Evolutionary conservation across 2,888 invertebrate species (phyloP).

Genomic region (Phragmatobia fuliginosa): DNA sequence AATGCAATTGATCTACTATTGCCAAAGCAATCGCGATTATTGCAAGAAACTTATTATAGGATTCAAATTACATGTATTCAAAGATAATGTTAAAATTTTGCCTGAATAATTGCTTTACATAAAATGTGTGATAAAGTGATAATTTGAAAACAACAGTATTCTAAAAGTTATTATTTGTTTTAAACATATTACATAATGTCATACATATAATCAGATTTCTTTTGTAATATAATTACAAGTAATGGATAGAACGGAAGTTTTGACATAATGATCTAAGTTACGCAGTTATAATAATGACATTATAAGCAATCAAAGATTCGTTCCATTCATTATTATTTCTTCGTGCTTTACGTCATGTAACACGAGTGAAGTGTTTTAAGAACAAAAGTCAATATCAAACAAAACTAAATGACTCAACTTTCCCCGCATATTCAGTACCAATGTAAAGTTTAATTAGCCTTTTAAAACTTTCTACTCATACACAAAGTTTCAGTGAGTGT

Average conservation of each 20-base stretch:
- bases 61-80: background rate
- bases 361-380: constrained; percentile 49
- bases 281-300: constrained; percentile 17
- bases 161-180: background rate
- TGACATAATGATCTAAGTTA: constrained; percentile 5
- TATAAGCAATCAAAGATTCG: constrained; percentile 41
- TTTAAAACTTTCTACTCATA: constrained; percentile 74
- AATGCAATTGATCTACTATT: constrained; percentile 21
- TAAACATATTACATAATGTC: background rate
- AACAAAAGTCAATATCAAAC: constrained; percentile 63
- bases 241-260: constrained; percentile 11
- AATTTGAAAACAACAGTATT: background rate
- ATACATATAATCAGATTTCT: background rate
- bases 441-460: constrained; percentile 76
- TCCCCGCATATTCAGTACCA: constrained; percentile 60
- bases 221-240: background rate
- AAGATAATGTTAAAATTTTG: background rate
- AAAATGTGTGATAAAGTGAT: background rate
- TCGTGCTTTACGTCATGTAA: constrained; percentile 53
- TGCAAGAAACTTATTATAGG: background rate
- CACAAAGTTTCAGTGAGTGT: constrained; percentile 61
- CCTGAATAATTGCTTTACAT: background rate
- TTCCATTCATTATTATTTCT: constrained; percentile 44
- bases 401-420: constrained; percentile 61
- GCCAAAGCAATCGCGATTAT: background rate